Conservation (phyloP, 2,888 invertebrate species). For the Dichetophora obliterata region DNA sequence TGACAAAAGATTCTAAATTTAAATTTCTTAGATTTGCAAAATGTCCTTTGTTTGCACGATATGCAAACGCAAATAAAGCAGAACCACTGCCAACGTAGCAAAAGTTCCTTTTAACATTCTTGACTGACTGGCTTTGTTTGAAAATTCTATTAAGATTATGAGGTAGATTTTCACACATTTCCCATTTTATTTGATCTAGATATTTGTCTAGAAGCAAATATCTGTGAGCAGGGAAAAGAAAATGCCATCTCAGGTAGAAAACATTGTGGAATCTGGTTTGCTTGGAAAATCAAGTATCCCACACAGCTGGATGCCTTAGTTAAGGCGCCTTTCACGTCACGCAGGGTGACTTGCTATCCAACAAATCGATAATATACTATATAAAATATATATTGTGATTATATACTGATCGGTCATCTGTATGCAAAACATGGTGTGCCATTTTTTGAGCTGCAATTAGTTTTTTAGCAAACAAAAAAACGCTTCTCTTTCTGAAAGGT, state of each 20-base stretch:
- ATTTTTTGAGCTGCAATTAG: slow-evolving; percentile 26
- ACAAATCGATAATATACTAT: not conserved
- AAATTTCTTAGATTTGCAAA: slow-evolving; percentile 33
- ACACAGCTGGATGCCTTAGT: slow-evolving; percentile 51
- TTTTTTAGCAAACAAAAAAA: slow-evolving; percentile 41
- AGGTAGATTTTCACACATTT: slow-evolving; percentile 53
- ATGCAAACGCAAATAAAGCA: slow-evolving; percentile 42
- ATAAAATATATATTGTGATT: slow-evolving; percentile 34
- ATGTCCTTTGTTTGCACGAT: slow-evolving; percentile 21
- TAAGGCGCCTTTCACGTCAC: slow-evolving; percentile 35
- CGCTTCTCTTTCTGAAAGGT: slow-evolving; percentile 1
- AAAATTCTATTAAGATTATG: slow-evolving; percentile 38
- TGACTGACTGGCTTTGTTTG: slow-evolving; percentile 1
- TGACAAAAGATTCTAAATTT: slow-evolving; percentile 41
- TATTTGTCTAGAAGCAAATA: slow-evolving; percentile 13
- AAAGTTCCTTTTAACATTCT: not conserved
- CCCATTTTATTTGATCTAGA: slow-evolving; percentile 48
- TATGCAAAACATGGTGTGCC: slow-evolving; percentile 42
- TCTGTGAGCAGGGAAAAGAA: not conserved
- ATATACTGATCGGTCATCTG: slow-evolving; percentile 40
- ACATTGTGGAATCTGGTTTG: not conserved
- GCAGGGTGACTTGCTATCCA: slow-evolving; percentile 8
- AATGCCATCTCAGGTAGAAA: slow-evolving; percentile 11
- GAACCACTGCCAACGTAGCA: slow-evolving; percentile 8
- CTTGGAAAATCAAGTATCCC: slow-evolving; percentile 31